These are phyloP conservation scores for Avahi laniger DNA, from an alignment of 2,797 vertebrate genomes.

Conservation along the genomic window DNA sequence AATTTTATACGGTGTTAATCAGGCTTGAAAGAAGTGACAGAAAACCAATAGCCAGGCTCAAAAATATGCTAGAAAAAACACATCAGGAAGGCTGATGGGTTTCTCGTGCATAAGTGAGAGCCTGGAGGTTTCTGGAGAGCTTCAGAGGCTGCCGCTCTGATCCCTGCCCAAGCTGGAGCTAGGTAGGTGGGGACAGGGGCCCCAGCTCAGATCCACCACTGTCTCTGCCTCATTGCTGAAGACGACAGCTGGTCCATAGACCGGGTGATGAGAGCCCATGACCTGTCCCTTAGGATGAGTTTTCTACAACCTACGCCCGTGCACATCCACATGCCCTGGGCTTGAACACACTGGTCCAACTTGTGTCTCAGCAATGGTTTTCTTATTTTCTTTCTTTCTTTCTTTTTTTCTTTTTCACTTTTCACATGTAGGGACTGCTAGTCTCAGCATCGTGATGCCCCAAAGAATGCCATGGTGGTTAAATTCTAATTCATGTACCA, in stretches of 20 bases:
- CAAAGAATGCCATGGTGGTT: neutral
- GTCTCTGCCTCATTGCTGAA: neutral
- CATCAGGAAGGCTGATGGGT: conserved; percentile 45
- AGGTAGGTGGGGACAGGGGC: neutral
- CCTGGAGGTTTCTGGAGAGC: neutral
- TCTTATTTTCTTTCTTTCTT: too few species aligned
- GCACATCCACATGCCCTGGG: neutral
- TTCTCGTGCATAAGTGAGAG: conserved; percentile 49
- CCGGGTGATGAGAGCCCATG: neutral
- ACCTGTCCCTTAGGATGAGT: neutral
- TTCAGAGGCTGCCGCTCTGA: neutral
- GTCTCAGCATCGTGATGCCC: neutral
- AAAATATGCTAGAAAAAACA: conserved; percentile 56
- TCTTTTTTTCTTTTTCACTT: too few species aligned
- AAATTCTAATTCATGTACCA: neutral
- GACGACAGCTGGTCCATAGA: neutral
- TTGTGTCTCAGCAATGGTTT: neutral
- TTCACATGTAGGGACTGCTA: too few species aligned
- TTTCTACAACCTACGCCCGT: neutral
- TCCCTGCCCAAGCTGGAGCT: neutral
- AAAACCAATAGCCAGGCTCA: conserved; percentile 78
- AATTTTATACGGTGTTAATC: conserved; percentile 82
- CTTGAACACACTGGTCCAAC: neutral
- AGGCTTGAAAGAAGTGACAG: conserved; percentile 80
- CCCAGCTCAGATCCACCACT: neutral